Base-by-base conservation (phyloP, 2,888 invertebrate genomes). In the Arrhopalites spinosus region DNA sequence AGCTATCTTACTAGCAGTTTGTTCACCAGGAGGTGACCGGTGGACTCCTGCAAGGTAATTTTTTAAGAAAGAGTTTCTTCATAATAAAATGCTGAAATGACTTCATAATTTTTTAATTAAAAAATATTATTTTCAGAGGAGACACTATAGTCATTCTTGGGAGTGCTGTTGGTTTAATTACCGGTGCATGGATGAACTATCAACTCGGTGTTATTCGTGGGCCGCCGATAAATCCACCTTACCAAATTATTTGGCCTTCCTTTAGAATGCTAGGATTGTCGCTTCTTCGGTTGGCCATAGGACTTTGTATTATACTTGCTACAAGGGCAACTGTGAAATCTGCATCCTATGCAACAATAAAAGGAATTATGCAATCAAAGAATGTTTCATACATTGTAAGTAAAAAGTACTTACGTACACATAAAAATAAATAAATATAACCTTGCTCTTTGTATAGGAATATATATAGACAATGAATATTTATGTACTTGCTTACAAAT, bases 1-100 rank as follows among this genome's bases (percentile, higher is more conserved):
- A 36, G 88, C 91, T 83, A 90, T 94, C 78, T 88, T 92, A 59
- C 91, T 90, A 84, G 93, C 95, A 86, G 23, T 78, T 13, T 78
- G 78, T 66, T 79, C 79, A 43, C 96, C 96, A 0, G 89, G 90
- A 80, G 90, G 93, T 70, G 91, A 92, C 81, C 91, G 90, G 83
- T 95, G 95, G 95, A 95, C 94, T 72, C 95, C 95, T 8, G 95
- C 95, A 23, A 91, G 92, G 93, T 92, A 86, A n/a, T n/a, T n/a
- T n/a, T n/a, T n/a, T n/a, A n/a, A n/a, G n/a, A n/a, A n/a, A n/a
- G n/a, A n/a, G 36, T 29, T 2, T n/a, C n/a, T n/a, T n/a, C n/a
- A n/a, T n/a, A n/a, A n/a, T n/a, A n/a, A 61, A 5, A 20, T 53
- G 3, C 53, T n/a, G n/a, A n/a, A n/a, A n/a, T n/a, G n/a, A n/a